Percentiles rank a stretch among this genome's conserved stretches.
These are phyloP conservation scores for Eospalax fontanierii DNA, from an alignment of 2,797 vertebrate genomes.

Conservation along the genomic window DNA sequence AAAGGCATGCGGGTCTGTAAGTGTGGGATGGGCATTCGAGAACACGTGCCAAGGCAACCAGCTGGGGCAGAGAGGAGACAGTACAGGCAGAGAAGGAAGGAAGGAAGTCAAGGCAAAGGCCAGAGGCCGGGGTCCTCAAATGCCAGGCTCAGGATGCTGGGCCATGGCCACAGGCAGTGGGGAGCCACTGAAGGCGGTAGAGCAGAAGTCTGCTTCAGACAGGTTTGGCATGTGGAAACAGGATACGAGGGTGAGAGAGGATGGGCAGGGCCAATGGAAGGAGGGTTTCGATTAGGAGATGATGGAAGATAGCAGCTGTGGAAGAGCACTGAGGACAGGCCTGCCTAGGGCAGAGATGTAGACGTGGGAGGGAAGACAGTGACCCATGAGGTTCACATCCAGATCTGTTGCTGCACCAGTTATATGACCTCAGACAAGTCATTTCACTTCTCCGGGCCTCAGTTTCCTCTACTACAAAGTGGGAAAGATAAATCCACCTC, in stretches of 20 bases:
- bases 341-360: no score
- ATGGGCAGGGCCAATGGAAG: background rate
- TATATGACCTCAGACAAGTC: background rate
- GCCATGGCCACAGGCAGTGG: background rate
- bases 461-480: background rate
- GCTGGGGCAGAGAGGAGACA: background rate
- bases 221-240: background rate
- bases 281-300: background rate
- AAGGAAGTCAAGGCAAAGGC: background rate
- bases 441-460: background rate
- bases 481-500: background rate
- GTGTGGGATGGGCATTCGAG: background rate
- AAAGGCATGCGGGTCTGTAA: background rate
- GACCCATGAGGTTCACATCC: background rate
- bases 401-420: background rate
- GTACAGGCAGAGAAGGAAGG: background rate
- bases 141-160: background rate
- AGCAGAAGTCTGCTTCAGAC: background rate
- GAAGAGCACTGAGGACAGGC: background rate
- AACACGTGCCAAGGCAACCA: background rate
- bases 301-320: fast-evolving
- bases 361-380: background rate
- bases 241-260: background rate
- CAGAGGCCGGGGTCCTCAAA: background rate
- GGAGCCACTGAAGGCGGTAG: background rate